Percentiles rank a stretch among this genome's conserved stretches.
These are phyloP conservation scores for Piscicola geometra DNA, from an alignment of 2,888 invertebrate genomes.

Conservation along the genomic window DNA sequence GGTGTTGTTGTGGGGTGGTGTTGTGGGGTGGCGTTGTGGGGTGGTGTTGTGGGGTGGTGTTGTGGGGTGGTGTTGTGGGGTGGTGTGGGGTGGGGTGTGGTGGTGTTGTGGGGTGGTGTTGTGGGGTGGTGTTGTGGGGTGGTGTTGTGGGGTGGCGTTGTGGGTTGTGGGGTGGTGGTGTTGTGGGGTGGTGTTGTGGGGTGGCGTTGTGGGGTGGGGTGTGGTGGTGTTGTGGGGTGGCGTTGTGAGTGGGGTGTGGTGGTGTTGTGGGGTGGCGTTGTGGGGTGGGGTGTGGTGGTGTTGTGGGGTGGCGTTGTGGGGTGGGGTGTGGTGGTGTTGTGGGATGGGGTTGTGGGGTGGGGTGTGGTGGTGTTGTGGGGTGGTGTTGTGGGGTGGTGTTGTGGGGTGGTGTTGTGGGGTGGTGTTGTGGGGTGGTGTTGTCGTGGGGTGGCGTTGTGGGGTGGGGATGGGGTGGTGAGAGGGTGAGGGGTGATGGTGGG, in stretches of 20 bases:
- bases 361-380: conserved; percentile 38
- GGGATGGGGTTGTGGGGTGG: background rate
- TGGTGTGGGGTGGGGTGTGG: background rate
- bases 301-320: conserved; percentile 47
- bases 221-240: background rate
- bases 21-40: background rate
- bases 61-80: background rate
- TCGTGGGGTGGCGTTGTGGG: conserved; percentile 47
- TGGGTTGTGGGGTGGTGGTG: background rate
- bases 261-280: conserved; percentile 48
- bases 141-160: background rate
- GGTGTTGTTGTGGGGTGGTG: no score
- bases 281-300: conserved; percentile 52
- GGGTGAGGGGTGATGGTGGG: background rate
- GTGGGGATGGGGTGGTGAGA: background rate
- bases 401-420: conserved; percentile 48
- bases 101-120: background rate
- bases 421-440: background rate
- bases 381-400: conserved; percentile 47
- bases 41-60: background rate
- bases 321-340: conserved; percentile 55
- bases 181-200: background rate
- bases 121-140: background rate
- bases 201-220: conserved; percentile 34
- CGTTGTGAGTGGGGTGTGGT: no score